A percentile compares a stretch with the other conserved stretches of the same genome.
Conservation (phyloP, 2,888 invertebrate species). For the Ariolimax columbianus region DNA sequence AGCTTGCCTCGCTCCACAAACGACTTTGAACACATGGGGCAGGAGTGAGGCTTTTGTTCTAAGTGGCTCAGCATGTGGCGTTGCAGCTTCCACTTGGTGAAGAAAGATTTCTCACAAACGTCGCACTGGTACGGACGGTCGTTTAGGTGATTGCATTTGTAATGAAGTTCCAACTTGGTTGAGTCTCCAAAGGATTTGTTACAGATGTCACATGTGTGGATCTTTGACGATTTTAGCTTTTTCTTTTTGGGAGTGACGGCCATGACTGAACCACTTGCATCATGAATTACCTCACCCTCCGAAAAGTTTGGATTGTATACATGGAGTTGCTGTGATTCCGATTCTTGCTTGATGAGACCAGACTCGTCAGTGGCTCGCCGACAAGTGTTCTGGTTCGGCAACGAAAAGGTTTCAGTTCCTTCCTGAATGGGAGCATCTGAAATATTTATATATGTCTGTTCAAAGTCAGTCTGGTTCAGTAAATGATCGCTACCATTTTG, state of each 20-base stretch:
- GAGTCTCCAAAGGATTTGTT: slow-evolving; percentile 48
- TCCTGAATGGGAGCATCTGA: neutral
- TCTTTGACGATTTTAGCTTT: slow-evolving; percentile 22
- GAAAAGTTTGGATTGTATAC: slow-evolving; percentile 6
- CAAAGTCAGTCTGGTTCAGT: slow-evolving; percentile 21
- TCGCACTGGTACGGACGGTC: slow-evolving; percentile 54
- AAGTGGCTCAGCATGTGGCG: slow-evolving; percentile 53
- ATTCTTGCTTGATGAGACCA: slow-evolving; percentile 9
- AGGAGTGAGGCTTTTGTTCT: slow-evolving; percentile 51
- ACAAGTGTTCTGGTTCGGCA: slow-evolving; percentile 7
- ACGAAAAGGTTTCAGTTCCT: neutral
- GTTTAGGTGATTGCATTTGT: slow-evolving; percentile 51
- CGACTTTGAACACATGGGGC: slow-evolving; percentile 52
- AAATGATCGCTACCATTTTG: neutral
- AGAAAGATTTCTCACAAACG: slow-evolving; percentile 53
- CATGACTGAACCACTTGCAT: slow-evolving; percentile 37
- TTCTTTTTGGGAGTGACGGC: slow-evolving; percentile 43
- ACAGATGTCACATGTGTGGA: slow-evolving; percentile 50
- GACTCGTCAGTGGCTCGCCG: neutral
- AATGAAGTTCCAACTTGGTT: slow-evolving; percentile 48
- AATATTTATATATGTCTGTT: slow-evolving; percentile 7
- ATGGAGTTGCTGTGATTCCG: neutral
- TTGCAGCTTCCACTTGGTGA: slow-evolving; percentile 54
- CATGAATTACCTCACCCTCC: slow-evolving; percentile 43
- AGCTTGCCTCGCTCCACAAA: slow-evolving; percentile 50